Base-by-base conservation (phyloP, 1,140 invertebrate genomes). In the Nephila pilipes region DNA sequence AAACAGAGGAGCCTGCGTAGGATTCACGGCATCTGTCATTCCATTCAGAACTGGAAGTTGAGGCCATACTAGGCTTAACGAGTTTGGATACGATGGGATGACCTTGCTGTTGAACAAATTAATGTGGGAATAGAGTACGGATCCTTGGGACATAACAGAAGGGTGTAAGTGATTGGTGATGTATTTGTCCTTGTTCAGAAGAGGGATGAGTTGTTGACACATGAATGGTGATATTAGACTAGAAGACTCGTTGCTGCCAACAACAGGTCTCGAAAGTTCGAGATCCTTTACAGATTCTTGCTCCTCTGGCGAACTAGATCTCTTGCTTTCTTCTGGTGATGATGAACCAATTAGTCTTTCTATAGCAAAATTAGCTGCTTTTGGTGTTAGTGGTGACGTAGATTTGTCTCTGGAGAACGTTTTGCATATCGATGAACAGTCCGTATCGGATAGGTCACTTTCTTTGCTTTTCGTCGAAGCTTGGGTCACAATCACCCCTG, bases 351-450 rank as follows among this genome's bases (percentile, higher is more conserved):
- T 94, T 10, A 94, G 55, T 57, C 46, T 79, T 54, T 94, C 93
- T 6, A 94, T 94, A 3, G 89, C 91, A 69, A 94, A 94, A 36
- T 90, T 90, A 0, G 93, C 88, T 14, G 87, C 93, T 90, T 93
- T 93, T 1, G 93, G 87, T 0, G 92, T 93, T n/a, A 93, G 29
- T 16, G 92, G 92, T 0, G 92, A 89, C 14, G 46, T 93, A 29
- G 85, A 81, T 57, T 93, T 88, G 38, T 57, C 20, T 46, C 92
- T 88, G 18, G 87, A 36, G n/a, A 87, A 65, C 22, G 29, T 79
- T 58, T 87, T 93, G 1, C 10, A 38, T 0, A 14, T 58, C 3
- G 83, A 20, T 14, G 69, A 58, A 46, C 36, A 54, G 32, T 93
- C 85, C 6, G 22, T 46, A 29, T 55, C 58, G 8, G 57, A 63